These are phyloP conservation scores for Trachelipus rathkii DNA, from an alignment of 1,140 invertebrate genomes.

Conservation along the genomic window DNA sequence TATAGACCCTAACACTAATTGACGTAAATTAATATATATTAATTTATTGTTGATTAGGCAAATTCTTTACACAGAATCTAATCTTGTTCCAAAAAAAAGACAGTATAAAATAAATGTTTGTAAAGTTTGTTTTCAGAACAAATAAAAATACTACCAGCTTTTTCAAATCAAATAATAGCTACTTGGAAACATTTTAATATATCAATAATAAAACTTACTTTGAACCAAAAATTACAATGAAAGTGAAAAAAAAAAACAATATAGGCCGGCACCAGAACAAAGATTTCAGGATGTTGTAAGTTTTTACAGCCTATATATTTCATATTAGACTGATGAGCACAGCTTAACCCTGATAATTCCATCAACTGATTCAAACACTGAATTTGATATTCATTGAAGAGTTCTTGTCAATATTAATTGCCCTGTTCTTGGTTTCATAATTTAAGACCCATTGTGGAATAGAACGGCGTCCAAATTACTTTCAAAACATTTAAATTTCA, in stretches of 20 bases:
- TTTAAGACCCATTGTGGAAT: not conserved
- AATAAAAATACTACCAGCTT: not conserved
- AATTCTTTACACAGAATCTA: too few species aligned
- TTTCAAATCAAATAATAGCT: not conserved
- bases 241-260: too few species aligned
- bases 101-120: not conserved
- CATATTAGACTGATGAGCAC: constrained; percentile 60
- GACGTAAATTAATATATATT: too few species aligned
- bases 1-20: too few species aligned
- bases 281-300: not conserved
- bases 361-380: constrained; percentile 95
- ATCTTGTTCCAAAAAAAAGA: too few species aligned
- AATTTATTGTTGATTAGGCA: too few species aligned
- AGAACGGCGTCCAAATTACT: too few species aligned
- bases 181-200: too few species aligned
- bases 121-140: not conserved
- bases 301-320: not conserved
- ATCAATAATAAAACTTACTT: too few species aligned
- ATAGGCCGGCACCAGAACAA: not conserved
- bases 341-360: constrained; percentile 96
- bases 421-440: constrained; percentile 74
- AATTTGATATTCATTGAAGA: constrained; percentile 88
- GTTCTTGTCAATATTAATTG: constrained; percentile 77
- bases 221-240: too few species aligned
- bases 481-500: too few species aligned